Percentiles rank a stretch among this genome's conserved stretches.
These are phyloP conservation scores for Pemphredon lugubris DNA, from an alignment of 2,888 invertebrate genomes.

Conservation along the genomic window DNA sequence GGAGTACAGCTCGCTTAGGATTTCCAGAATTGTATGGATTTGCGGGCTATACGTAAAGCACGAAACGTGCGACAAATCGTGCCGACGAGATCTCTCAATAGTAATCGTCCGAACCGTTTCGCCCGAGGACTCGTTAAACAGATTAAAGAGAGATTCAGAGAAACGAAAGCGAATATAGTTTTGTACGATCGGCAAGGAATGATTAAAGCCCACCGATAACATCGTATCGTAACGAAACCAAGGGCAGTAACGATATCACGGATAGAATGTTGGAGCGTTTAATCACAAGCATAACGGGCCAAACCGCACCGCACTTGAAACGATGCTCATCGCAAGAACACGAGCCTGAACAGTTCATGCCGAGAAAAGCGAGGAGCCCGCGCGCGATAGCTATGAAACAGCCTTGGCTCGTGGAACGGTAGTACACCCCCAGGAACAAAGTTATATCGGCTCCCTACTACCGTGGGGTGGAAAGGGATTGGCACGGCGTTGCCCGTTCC, in stretches of 20 bases:
- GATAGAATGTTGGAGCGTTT: too few species aligned
- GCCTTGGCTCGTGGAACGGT: conserved; percentile 70
- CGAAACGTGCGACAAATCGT: conserved; percentile 46
- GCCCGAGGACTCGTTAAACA: background rate
- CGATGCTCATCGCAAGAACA: conserved; percentile 21
- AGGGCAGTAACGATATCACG: too few species aligned
- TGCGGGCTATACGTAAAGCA: conserved; percentile 41
- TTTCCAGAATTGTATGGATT: conserved; percentile 48
- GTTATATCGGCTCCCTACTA: conserved; percentile 78
- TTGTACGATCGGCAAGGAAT: too few species aligned
- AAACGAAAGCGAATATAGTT: too few species aligned
- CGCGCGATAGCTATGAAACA: conserved; percentile 51
- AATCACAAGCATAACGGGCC: background rate
- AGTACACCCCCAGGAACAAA: conserved; percentile 79
- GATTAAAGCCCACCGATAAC: too few species aligned
- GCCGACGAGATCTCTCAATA: conserved; percentile 37
- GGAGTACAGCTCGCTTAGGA: conserved; percentile 53
- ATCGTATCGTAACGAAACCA: too few species aligned
- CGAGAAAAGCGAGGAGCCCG: conserved; percentile 36
- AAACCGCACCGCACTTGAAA: conserved; percentile 7
- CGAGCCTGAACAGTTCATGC: conserved; percentile 23
- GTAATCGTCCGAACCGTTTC: conserved; percentile 29
- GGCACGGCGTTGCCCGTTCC: conserved; percentile 72
- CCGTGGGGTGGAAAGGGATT: conserved; percentile 50
- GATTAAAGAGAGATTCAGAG: too few species aligned